A percentile compares a stretch with the other conserved stretches of the same genome.
phyloP scores from a whole-genome alignment of 2,797 vertebrate species.

The Xenentodon cancila region DNA sequence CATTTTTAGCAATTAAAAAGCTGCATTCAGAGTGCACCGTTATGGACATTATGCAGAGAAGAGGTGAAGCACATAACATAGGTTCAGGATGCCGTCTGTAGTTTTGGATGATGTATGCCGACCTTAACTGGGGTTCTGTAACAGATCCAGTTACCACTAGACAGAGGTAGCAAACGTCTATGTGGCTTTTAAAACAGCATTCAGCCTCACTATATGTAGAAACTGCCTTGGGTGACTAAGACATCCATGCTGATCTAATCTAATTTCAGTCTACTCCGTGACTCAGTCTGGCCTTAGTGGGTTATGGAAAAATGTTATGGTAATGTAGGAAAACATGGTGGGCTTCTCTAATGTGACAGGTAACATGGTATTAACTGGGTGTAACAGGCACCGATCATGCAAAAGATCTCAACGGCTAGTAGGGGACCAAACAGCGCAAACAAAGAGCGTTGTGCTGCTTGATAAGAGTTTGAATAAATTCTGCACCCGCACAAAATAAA shows the following conservation, averaged over 20 bases:
- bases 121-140: conserved; percentile 73
- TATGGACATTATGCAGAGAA: conserved; percentile 60
- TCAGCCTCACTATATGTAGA: conserved; percentile 65
- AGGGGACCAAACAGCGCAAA: conserved; percentile 20
- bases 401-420: conserved; percentile 29
- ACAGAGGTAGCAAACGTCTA: conserved; percentile 68
- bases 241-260: conserved; percentile 76
- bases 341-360: conserved; percentile 76
- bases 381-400: conserved; percentile 39
- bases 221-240: conserved; percentile 75
- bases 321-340: conserved; percentile 70
- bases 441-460: conserved; percentile 4
- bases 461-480: no score
- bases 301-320: conserved; percentile 72
- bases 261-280: conserved; percentile 74
- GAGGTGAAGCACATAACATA: conserved; percentile 57
- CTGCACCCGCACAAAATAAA: no score
- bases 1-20: conserved; percentile 85
- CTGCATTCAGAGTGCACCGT: conserved; percentile 68
- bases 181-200: conserved; percentile 70
- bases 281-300: conserved; percentile 61
- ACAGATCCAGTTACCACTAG: conserved; percentile 78
- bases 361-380: conserved; percentile 70
- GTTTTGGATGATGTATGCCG: conserved; percentile 77
- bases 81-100: conserved; percentile 68